Evolutionary conservation across 2,888 invertebrate species (phyloP).

Genomic region (Dryococelus australis): DNA sequence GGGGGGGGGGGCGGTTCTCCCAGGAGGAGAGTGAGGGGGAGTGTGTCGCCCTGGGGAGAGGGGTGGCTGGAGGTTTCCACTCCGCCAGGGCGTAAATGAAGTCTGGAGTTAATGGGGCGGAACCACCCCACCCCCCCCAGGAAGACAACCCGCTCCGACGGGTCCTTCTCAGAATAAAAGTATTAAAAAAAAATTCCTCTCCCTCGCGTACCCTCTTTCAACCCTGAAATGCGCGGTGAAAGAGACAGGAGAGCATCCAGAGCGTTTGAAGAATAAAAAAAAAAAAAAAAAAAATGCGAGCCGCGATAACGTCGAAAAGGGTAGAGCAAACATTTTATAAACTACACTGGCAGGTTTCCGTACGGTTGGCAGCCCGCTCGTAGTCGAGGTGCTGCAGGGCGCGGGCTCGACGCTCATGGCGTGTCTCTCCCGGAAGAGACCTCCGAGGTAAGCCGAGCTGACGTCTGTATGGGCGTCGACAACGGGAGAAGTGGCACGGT

Average conservation of each 20-base stretch:
- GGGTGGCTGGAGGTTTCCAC: neutral
- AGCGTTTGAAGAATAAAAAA: neutral
- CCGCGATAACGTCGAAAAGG: neutral
- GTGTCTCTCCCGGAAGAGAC: too few relatives aligned
- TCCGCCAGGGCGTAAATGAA: conserved; percentile 1
- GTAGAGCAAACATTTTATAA: neutral
- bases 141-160: neutral
- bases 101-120: conserved; percentile 16
- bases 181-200: neutral
- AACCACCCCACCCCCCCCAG: neutral
- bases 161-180: neutral
- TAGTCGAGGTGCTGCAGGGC: neutral
- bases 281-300: neutral
- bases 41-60: neutral
- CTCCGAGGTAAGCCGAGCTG: too few relatives aligned
- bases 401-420: neutral
- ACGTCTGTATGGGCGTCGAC: too few relatives aligned
- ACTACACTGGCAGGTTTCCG: too few relatives aligned
- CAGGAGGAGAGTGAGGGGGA: neutral
- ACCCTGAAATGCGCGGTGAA: neutral
- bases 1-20: neutral
- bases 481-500: too few relatives aligned
- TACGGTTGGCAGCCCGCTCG: neutral
- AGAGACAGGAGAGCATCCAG: neutral
- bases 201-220: neutral